phyloP scores from a whole-genome alignment of 1,140 invertebrate species.

The Tenebrio molitor region DNA sequence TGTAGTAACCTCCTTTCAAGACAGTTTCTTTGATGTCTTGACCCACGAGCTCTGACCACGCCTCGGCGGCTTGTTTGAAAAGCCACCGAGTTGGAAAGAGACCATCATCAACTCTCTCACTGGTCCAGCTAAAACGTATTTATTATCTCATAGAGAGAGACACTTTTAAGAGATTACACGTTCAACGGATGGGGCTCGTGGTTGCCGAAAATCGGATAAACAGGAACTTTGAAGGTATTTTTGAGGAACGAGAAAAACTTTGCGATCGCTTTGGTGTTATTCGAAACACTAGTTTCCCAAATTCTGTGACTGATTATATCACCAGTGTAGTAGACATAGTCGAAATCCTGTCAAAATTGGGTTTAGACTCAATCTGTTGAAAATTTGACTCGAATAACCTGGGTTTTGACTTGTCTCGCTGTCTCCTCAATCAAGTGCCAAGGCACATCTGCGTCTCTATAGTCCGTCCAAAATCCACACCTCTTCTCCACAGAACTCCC shows the following conservation, averaged over 20 bases:
- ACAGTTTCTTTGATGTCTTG: constrained; percentile 74
- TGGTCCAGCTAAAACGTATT: constrained; percentile 51
- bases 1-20: constrained; percentile 79
- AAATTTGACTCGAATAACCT: constrained; percentile 47
- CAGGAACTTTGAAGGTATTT: constrained; percentile 74
- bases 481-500: constrained; percentile 66
- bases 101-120: constrained; percentile 47
- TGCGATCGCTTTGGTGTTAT: constrained; percentile 75
- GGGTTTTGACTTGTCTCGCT: constrained; percentile 50
- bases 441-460: constrained; percentile 77
- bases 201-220: constrained; percentile 87
- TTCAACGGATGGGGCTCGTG: constrained; percentile 92
- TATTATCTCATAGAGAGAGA: constrained; percentile 56
- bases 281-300: constrained; percentile 81
- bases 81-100: constrained; percentile 77
- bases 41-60: constrained; percentile 73
- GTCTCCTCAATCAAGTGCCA: constrained; percentile 53
- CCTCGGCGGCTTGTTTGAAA: constrained; percentile 73
- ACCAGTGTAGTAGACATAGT: constrained; percentile 87
- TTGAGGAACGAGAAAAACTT: constrained; percentile 73
- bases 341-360: constrained; percentile 65
- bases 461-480: constrained; percentile 85
- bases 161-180: constrained; percentile 78
- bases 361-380: constrained; percentile 20
- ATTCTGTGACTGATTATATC: constrained; percentile 87